Conservation (phyloP, 1,140 invertebrate genomes). For the Rhopalosiphum padi region DNA sequence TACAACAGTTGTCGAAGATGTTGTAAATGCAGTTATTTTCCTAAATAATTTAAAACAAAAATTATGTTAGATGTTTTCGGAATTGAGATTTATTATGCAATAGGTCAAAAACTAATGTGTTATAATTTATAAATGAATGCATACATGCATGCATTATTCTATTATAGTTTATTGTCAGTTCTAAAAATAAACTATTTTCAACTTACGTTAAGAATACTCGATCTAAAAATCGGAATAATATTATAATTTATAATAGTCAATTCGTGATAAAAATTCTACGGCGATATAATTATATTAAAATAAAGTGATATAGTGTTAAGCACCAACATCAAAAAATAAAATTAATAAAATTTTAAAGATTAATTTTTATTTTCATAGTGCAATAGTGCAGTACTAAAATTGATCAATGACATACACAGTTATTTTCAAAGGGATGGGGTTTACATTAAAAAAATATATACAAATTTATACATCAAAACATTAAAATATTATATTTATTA, state of each 20-base stretch:
- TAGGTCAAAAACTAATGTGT: background rate
- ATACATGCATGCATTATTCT: background rate
- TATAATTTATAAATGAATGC: background rate
- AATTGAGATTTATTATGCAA: background rate
- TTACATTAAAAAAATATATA: too few relatives aligned
- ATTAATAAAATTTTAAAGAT: background rate
- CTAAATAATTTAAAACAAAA: conserved; percentile 11
- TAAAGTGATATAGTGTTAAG: background rate
- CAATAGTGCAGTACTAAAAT: too few relatives aligned
- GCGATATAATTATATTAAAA: background rate
- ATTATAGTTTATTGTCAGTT: background rate
- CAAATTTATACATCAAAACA: too few relatives aligned
- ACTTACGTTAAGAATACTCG: background rate
- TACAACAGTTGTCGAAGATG: conserved; percentile 9
- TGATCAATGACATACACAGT: too few relatives aligned
- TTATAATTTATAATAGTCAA: too few relatives aligned
- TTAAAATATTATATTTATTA: too few relatives aligned
- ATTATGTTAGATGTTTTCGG: background rate
- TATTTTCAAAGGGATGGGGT: too few relatives aligned
- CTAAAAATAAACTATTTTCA: background rate
- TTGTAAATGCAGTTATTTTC: conserved; percentile 14
- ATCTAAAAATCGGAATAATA: too few relatives aligned
- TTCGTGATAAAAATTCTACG: too few relatives aligned
- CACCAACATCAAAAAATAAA: too few relatives aligned
- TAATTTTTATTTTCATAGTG: background rate